Evolutionary conservation across 2,113 vertebrate species (phyloP).

Genomic region (Synodontis membranacea): DNA sequence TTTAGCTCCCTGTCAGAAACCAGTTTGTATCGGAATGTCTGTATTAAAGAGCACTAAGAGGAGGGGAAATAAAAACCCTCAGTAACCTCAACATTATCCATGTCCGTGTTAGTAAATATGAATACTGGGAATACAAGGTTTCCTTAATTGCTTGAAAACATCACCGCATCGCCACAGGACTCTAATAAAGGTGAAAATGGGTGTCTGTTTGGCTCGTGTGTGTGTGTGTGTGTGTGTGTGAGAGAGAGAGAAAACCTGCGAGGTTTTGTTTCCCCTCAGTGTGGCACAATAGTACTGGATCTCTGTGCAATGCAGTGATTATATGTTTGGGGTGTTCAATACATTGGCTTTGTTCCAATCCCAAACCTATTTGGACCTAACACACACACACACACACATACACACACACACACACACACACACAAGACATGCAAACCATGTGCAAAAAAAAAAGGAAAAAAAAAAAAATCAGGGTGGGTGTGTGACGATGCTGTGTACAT

Average conservation of each 20-base stretch:
- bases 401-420: not conserved
- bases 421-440: not conserved
- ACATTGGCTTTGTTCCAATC: constrained; percentile 32
- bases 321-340: constrained; percentile 45
- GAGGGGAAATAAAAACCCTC: too few species aligned
- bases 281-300: constrained; percentile 11
- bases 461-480: too few species aligned
- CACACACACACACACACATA: not conserved
- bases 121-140: not conserved
- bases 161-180: not conserved
- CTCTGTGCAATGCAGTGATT: constrained; percentile 22
- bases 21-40: constrained; percentile 24
- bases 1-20: not conserved
- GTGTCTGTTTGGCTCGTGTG: not conserved
- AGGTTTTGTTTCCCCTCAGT: constrained; percentile 6
- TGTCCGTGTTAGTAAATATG: not conserved
- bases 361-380: not conserved
- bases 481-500: constrained; percentile 2
- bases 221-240: not conserved
- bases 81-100: not conserved
- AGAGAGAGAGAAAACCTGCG: too few species aligned
- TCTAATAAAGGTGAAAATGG: not conserved
- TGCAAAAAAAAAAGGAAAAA: not conserved
- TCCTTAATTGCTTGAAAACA: too few species aligned
- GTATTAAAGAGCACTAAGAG: not conserved